These are phyloP conservation scores for Timema podura DNA, from an alignment of 2,888 invertebrate genomes.

Conservation along the genomic window DNA sequence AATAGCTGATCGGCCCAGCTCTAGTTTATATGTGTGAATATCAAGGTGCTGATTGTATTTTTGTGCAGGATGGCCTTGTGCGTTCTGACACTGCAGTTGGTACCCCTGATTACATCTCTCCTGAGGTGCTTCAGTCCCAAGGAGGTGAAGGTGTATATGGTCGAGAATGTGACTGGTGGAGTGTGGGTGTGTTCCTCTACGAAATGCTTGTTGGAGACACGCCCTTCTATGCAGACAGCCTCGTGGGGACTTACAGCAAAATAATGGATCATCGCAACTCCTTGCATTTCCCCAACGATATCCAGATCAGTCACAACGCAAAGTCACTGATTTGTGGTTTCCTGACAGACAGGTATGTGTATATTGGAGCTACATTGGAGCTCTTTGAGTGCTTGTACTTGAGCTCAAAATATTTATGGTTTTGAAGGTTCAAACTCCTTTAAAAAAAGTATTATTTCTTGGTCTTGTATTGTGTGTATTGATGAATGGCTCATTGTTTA, in stretches of 20 bases:
- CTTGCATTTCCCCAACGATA: slow-evolving; percentile 90
- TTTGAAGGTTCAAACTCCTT: neutral
- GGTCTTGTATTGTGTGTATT: too few species aligned
- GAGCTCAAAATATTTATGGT: neutral
- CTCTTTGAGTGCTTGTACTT: neutral
- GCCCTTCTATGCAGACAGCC: slow-evolving; percentile 94
- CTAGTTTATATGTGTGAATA: too few species aligned
- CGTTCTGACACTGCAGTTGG: slow-evolving; percentile 97
- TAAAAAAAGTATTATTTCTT: too few species aligned
- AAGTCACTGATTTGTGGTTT: slow-evolving; percentile 89
- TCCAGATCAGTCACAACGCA: slow-evolving; percentile 84
- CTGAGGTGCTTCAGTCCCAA: slow-evolving; percentile 93
- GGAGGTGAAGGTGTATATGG: slow-evolving; percentile 95
- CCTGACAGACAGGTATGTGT: slow-evolving; percentile 74
- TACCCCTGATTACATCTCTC: slow-evolving; percentile 99
- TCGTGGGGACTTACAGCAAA: slow-evolving; percentile 97
- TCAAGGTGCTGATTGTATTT: too few species aligned
- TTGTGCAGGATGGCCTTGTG: slow-evolving; percentile 77
- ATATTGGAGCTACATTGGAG: neutral
- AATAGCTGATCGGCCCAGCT: too few species aligned
- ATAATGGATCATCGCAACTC: slow-evolving; percentile 99
- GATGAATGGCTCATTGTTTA: too few species aligned
- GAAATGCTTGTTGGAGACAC: slow-evolving; percentile 99
- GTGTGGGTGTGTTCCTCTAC: slow-evolving; percentile 96
- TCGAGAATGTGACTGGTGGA: slow-evolving; percentile 99